These are phyloP conservation scores for Dufourea novaeangliae DNA, from an alignment of 1,140 invertebrate species.

Conservation along the genomic window DNA sequence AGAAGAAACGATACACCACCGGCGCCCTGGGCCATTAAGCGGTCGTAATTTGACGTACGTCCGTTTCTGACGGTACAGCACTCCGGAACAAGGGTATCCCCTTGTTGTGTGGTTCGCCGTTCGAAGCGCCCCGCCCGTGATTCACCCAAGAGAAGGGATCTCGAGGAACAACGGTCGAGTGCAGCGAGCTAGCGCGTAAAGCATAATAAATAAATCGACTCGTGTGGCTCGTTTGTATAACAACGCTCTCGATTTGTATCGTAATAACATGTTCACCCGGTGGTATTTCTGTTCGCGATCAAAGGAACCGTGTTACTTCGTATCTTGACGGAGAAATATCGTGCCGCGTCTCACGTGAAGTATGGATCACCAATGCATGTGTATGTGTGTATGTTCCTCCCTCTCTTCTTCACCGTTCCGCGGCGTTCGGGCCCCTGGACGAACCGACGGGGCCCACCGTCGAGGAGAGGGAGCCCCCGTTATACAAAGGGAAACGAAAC, in stretches of 20 bases:
- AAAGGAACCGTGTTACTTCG: constrained; percentile 53
- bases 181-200: constrained; percentile 3
- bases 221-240: constrained; percentile 47
- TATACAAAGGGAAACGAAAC: too few relatives aligned
- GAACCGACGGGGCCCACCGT: too few relatives aligned
- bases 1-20: constrained; percentile 20
- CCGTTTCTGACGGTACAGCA: constrained; percentile 12
- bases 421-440: too few relatives aligned
- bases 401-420: neutral
- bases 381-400: too few relatives aligned
- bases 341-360: constrained; percentile 42
- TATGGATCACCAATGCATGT: constrained; percentile 44
- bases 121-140: neutral
- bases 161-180: too few relatives aligned
- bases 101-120: too few relatives aligned
- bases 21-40: constrained; percentile 13
- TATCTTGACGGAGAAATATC: constrained; percentile 51
- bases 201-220: constrained; percentile 44
- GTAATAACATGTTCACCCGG: constrained; percentile 41
- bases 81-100: neutral
- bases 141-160: neutral
- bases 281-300: constrained; percentile 49
- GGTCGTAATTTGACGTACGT: constrained; percentile 39
- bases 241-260: constrained; percentile 52
- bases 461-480: too few relatives aligned